Percentiles rank a stretch among this genome's conserved stretches.
phyloP scores from a whole-genome alignment of 2,797 vertebrate species.

The Heterohyrax brucei region DNA sequence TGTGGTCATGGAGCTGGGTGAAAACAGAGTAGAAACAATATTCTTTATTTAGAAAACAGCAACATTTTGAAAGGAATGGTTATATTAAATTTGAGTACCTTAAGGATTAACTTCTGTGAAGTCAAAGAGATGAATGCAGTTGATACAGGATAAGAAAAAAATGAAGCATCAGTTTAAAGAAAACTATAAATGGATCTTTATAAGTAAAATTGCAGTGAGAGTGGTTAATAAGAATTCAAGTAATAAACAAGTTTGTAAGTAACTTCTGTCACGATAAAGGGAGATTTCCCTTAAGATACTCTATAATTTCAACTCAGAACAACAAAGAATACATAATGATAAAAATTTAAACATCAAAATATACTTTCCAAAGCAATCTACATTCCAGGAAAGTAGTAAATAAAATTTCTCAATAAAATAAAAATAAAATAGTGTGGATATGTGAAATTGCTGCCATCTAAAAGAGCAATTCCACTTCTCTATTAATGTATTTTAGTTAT shows the following conservation, averaged over 20 bases:
- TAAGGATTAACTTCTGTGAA: constrained; percentile 4
- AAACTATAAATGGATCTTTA: background rate
- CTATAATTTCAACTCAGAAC: constrained; percentile 45
- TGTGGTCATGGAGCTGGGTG: background rate
- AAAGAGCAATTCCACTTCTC: constrained; percentile 28
- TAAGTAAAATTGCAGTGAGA: background rate
- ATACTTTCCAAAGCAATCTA: constrained; percentile 9
- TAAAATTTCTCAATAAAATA: background rate
- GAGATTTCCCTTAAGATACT: background rate
- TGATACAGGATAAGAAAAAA: background rate
- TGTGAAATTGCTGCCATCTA: constrained; percentile 37
- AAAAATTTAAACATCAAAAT: background rate
- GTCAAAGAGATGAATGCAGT: background rate
- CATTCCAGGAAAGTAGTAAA: background rate
- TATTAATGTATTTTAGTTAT: background rate
- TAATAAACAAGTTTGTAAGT: constrained; percentile 30
- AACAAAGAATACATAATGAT: constrained; percentile 32
- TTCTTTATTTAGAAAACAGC: constrained; percentile 18
- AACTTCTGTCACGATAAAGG: constrained; percentile 2
- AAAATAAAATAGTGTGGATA: constrained; percentile 14
- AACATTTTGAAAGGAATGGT: background rate
- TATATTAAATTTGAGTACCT: constrained; percentile 1
- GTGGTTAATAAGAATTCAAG: background rate
- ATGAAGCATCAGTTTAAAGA: constrained; percentile 47
- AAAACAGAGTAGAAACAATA: background rate